phyloP scores from a whole-genome alignment of 2,797 vertebrate species.

The Coregonus suidteri region DNA sequence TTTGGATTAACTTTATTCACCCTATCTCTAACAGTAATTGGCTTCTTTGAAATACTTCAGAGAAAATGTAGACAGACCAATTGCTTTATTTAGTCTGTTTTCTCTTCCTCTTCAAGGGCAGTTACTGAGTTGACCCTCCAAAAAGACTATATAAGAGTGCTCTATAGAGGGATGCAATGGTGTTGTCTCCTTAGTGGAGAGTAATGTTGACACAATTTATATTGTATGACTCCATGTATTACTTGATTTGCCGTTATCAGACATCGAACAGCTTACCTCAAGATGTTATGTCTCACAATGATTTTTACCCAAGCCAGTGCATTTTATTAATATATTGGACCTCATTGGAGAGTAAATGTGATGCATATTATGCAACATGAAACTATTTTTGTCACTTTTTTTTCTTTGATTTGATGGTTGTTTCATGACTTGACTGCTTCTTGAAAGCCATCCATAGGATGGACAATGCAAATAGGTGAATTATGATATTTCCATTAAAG shows the following conservation, averaged over 20 bases:
- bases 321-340: slow-evolving; percentile 13
- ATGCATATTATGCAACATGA: slow-evolving; percentile 16
- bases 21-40: slow-evolving; percentile 1
- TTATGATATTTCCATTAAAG: neutral
- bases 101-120: neutral
- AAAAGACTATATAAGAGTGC: neutral
- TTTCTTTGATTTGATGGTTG: neutral
- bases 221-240: neutral
- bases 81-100: neutral
- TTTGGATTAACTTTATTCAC: slow-evolving; percentile 2
- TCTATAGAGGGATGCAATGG: neutral
- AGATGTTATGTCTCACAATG: neutral
- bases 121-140: slow-evolving; percentile 3
- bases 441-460: neutral
- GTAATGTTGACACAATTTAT: neutral
- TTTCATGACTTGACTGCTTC: neutral
- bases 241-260: slow-evolving; percentile 12
- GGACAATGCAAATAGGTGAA: neutral
- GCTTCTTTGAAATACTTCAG: slow-evolving; percentile 17
- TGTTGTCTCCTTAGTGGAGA: neutral
- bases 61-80: slow-evolving; percentile 3
- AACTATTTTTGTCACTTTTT: neutral
- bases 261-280: slow-evolving; percentile 24
- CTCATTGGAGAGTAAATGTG: slow-evolving; percentile 18
- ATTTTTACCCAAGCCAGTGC: slow-evolving; percentile 7